Conservation (phyloP, 2,113 vertebrate genomes). For the Pelmatolapia mariae region DNA sequence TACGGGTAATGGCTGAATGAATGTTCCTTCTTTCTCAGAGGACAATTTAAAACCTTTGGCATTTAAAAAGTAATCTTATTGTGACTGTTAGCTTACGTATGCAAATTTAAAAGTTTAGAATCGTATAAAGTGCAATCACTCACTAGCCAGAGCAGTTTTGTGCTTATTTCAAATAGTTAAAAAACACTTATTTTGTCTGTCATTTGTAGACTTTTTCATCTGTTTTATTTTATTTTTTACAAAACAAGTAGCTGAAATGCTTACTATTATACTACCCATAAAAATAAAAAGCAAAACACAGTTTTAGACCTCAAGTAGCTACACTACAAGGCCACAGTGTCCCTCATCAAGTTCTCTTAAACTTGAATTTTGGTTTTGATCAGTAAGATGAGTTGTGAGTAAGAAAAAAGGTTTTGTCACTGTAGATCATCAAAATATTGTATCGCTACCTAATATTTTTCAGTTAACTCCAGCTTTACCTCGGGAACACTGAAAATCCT, state of each 20-base stretch:
- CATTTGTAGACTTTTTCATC: neutral
- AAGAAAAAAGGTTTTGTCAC: neutral
- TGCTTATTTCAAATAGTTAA: neutral
- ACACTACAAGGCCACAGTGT: neutral
- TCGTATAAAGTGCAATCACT: neutral
- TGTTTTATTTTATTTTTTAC: neutral
- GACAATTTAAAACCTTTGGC: neutral
- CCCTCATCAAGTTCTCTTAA: neutral
- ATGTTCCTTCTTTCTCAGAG: neutral
- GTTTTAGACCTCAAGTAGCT: neutral
- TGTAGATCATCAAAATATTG: neutral
- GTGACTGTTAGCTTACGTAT: neutral
- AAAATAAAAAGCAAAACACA: neutral
- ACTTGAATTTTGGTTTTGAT: neutral
- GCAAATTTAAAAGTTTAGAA: neutral
- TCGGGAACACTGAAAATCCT: conserved; percentile 73
- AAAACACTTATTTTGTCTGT: neutral
- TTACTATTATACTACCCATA: neutral
- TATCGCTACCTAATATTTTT: neutral
- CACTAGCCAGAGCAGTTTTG: neutral
- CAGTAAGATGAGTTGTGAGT: neutral
- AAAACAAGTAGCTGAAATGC: neutral
- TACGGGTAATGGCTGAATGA: neutral
- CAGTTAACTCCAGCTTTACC: conserved; percentile 56
- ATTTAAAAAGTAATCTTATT: neutral